These are phyloP conservation scores for Eulemur rufifrons DNA, from an alignment of 2,113 vertebrate genomes.

Conservation along the genomic window DNA sequence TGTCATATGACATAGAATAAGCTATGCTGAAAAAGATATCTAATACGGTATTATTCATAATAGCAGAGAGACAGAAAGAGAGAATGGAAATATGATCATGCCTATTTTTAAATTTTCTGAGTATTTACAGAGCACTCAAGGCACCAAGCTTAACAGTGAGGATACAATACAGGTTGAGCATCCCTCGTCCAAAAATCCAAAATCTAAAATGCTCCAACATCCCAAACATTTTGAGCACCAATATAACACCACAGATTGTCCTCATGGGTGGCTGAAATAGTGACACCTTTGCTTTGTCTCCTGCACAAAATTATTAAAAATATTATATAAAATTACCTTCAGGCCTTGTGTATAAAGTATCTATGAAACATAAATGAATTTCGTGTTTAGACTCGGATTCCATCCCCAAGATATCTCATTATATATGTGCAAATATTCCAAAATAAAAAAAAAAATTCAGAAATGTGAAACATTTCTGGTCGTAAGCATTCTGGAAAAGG, in stretches of 20 bases:
- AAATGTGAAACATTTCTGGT: neutral
- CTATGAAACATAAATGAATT: neutral
- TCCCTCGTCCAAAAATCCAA: neutral
- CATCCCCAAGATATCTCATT: neutral
- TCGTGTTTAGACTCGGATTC: neutral
- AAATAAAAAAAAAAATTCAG: neutral
- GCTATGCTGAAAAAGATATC: neutral
- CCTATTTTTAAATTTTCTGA: neutral
- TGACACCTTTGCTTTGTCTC: neutral
- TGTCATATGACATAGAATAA: neutral
- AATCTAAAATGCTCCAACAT: neutral
- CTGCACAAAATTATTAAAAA: neutral
- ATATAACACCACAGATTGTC: neutral
- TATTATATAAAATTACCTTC: neutral
- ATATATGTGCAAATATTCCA: neutral
- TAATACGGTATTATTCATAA: neutral
- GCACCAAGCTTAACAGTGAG: neutral
- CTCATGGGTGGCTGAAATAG: neutral
- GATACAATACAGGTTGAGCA: neutral
- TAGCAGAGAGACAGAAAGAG: neutral
- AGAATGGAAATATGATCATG: neutral
- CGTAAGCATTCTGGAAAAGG: neutral
- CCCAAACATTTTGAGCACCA: neutral
- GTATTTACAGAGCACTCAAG: neutral
- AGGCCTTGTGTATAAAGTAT: neutral